These are phyloP conservation scores for Stenolophus ochropezus DNA, from an alignment of 2,888 invertebrate species.

Conservation along the genomic window DNA sequence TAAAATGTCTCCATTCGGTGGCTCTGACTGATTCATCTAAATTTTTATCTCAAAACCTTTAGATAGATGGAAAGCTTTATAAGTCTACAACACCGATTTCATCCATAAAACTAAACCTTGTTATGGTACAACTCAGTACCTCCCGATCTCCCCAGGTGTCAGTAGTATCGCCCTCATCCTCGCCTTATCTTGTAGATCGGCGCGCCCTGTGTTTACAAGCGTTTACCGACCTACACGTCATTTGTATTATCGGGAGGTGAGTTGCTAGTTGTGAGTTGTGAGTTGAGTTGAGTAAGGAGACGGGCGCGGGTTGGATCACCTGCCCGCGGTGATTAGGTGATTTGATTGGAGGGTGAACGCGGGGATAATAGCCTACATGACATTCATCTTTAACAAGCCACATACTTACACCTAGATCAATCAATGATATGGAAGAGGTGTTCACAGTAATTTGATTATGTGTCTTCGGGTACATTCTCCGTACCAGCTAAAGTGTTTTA, in stretches of 20 bases:
- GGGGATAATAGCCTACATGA: slow-evolving; percentile 27
- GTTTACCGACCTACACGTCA: slow-evolving; percentile 57
- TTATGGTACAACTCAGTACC: neutral
- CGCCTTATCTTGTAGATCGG: slow-evolving; percentile 50
- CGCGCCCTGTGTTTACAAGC: slow-evolving; percentile 55
- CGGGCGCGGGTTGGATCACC: slow-evolving; percentile 1
- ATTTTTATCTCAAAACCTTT: no score
- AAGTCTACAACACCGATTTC: no score
- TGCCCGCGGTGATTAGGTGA: slow-evolving; percentile 34
- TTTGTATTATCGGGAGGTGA: slow-evolving; percentile 51
- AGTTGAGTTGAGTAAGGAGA: no score
- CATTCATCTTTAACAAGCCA: slow-evolving; percentile 33
- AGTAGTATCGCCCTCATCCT: neutral
- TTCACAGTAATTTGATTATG: no score
- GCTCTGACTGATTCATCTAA: no score
- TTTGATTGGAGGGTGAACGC: neutral
- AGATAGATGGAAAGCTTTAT: no score
- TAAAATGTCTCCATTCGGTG: no score
- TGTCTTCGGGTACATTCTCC: no score
- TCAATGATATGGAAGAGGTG: no score
- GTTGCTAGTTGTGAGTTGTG: neutral
- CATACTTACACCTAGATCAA: no score
- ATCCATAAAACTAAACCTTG: no score
- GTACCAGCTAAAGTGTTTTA: no score
- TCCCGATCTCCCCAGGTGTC: neutral